Percentiles rank a stretch among this genome's conserved stretches.
Evolutionary conservation across 2,888 invertebrate genomes (phyloP).

Genomic region (Philhelius pedissequus): DNA sequence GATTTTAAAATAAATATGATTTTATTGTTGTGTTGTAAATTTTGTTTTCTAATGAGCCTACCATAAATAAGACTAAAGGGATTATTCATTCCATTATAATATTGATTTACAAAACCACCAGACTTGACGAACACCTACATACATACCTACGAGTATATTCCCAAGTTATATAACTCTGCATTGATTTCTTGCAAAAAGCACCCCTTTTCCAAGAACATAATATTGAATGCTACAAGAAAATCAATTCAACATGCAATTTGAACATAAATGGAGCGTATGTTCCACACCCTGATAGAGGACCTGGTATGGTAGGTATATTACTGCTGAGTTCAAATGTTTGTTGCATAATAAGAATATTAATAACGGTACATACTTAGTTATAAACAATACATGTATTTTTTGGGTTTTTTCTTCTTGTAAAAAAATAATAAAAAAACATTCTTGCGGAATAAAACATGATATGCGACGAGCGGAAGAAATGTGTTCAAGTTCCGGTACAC

Average conservation of each 20-base stretch:
- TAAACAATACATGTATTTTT: neutral
- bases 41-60: neutral
- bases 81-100: neutral
- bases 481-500: conserved; percentile 15
- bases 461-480: neutral
- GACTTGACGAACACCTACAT: neutral
- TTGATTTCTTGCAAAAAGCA: conserved; percentile 34
- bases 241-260: neutral
- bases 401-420: neutral
- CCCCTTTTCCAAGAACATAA: conserved; percentile 15
- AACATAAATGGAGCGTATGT: neutral
- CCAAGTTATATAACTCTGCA: conserved; percentile 24
- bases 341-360: neutral
- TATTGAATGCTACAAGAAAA: neutral
- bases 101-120: neutral
- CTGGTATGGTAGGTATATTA: neutral
- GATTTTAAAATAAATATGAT: too few relatives aligned
- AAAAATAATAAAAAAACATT: neutral
- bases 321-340: neutral
- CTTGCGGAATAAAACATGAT: neutral
- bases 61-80: neutral
- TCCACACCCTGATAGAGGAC: neutral
- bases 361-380: neutral
- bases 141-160: too few relatives aligned
- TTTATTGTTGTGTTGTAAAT: too few relatives aligned